Conservation (phyloP, 2,888 invertebrate species). For the Drosophila anceps region DNA sequence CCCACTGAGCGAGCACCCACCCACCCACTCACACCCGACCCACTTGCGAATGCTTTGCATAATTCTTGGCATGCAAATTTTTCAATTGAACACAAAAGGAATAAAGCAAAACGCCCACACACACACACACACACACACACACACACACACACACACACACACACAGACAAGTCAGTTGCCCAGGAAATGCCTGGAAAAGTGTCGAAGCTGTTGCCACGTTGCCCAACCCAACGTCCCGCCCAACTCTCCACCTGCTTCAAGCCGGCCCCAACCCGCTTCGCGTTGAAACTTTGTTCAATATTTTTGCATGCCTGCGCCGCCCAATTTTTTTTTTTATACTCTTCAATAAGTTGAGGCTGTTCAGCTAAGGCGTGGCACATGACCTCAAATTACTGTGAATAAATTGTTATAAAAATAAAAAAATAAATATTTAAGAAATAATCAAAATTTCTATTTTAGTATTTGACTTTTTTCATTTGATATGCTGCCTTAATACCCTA, state of each 20-base stretch:
- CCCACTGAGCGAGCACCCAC: not conserved
- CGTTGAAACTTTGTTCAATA: slow-evolving; percentile 74
- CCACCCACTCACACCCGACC: not conserved
- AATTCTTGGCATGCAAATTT: slow-evolving; percentile 80
- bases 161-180: slow-evolving; percentile 38
- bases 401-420: too few species aligned
- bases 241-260: slow-evolving; percentile 24
- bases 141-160: slow-evolving; percentile 12
- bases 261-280: slow-evolving; percentile 11
- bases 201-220: slow-evolving; percentile 69
- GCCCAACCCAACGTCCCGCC: slow-evolving; percentile 12
- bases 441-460: too few species aligned
- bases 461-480: not conserved
- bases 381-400: not conserved
- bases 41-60: slow-evolving; percentile 66
- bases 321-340: slow-evolving; percentile 50
- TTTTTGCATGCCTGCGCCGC: slow-evolving; percentile 69
- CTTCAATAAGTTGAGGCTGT: slow-evolving; percentile 4
- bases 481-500: not conserved
- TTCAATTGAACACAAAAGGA: slow-evolving; percentile 74
- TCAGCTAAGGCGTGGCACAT: not conserved
- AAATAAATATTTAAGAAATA: too few species aligned
- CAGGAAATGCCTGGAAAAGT: slow-evolving; percentile 71
- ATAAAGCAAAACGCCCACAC: slow-evolving; percentile 70
- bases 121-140: slow-evolving; percentile 39